A percentile compares a stretch with the other conserved stretches of the same genome.
Evolutionary conservation across 2,113 vertebrate genomes (phyloP).

Genomic region (Peromyscus polionotus): DNA sequence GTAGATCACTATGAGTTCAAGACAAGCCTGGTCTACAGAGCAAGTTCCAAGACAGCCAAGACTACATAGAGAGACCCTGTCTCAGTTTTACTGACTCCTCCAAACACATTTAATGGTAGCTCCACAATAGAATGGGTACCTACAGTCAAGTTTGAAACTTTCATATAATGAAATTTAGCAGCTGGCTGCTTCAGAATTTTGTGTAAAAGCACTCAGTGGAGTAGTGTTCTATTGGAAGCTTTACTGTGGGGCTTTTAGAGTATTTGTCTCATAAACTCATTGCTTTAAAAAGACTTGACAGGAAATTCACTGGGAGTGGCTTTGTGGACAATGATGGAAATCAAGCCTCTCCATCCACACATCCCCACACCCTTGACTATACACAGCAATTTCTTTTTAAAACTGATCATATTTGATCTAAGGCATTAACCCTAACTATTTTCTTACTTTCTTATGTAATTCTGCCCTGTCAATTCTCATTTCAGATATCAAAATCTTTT

Average conservation of each 20-base stretch:
- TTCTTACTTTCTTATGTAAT: constrained; percentile 39
- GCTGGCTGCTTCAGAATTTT: constrained; percentile 27
- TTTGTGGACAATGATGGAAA: background rate
- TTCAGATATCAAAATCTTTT: constrained; percentile 39
- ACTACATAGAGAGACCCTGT: background rate
- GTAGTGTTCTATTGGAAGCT: background rate
- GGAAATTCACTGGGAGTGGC: background rate
- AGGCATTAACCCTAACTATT: background rate
- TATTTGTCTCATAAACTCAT: background rate
- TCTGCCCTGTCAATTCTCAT: background rate
- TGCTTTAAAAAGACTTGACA: background rate
- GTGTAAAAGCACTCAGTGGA: background rate
- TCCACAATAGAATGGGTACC: background rate
- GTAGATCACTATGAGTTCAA: background rate
- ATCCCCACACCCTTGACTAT: background rate
- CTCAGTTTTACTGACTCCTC: background rate
- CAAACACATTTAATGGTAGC: background rate
- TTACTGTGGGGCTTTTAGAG: background rate
- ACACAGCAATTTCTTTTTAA: background rate
- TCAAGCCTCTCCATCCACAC: background rate
- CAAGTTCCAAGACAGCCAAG: background rate
- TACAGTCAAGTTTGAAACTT: background rate
- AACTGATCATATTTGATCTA: background rate
- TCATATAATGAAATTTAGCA: constrained; percentile 5
- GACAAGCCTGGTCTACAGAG: background rate